Base-by-base conservation (phyloP, 2,113 vertebrate genomes). In the Bambusicola thoracicus region DNA sequence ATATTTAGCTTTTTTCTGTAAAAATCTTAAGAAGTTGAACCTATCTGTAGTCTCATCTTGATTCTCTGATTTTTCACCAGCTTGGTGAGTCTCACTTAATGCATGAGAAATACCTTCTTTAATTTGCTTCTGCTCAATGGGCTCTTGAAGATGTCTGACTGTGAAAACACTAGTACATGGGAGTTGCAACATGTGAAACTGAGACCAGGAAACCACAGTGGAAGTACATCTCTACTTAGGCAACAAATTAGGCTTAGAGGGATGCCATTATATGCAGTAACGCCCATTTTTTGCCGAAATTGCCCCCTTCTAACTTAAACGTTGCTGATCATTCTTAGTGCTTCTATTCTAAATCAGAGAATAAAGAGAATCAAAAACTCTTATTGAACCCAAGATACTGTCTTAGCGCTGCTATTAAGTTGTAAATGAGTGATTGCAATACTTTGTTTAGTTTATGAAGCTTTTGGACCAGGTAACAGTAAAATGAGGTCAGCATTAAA, bases 401-500 rank as follows among this genome's bases (percentile, higher is more conserved):
- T 74, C 34, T 63, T 78, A 59, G 24, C 80, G 34, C 36, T 80
- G 29, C 68, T 70, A 3, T 63, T 89, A 79, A 85, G 79, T 89
- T 77, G 30, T 74, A 63, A 67, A 74, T 76, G 43, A 87, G 46
- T 68, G 53, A 43, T 25, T 48, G 58, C 53, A 69, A 9, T 92
- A 27, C 13, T 91, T 76, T 49, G 22, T 49, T 40, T 25, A 77
- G 53, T 44, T 85, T 25, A 43, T 68, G 62, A 73, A 91, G 58
- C 67, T 73, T 91, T 69, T 66, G 49, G 62, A 53, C 49, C 74
- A 55, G 27, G 13, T 66, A 49, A 80, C 44, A 70, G 24, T 73
- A 74, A 96, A 93, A 74, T 77, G 44, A 95, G 85, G 72, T 93
- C 87, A 94, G 24, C 75, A 29, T 74, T 59, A 76, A 67, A 87